Evolutionary conservation across 2,113 vertebrate genomes (phyloP).

Genomic region (Gobio gobio): DNA sequence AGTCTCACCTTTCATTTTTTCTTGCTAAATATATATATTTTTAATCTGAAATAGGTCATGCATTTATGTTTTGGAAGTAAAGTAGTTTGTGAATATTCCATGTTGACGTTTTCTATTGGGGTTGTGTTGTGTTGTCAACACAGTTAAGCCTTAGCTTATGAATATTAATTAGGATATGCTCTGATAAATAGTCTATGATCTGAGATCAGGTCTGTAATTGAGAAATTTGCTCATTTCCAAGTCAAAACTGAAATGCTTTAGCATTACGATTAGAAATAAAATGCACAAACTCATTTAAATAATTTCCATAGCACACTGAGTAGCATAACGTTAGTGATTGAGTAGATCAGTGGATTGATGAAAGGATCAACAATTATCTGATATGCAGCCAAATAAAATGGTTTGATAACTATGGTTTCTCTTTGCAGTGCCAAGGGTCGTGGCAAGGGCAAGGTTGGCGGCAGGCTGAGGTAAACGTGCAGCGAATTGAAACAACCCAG

Average conservation of each 20-base stretch:
- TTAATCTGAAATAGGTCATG: no score
- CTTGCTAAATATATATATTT: no score
- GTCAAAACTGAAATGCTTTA: not conserved
- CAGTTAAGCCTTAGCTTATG: not conserved
- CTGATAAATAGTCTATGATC: not conserved
- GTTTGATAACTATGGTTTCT: not conserved
- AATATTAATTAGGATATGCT: not conserved
- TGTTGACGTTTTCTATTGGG: not conserved
- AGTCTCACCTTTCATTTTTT: no score
- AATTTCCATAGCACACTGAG: not conserved
- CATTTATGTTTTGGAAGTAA: no score
- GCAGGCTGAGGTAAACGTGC: conserved; percentile 67
- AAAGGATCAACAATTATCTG: not conserved
- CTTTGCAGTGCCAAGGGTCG: conserved; percentile 74
- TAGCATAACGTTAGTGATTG: not conserved
- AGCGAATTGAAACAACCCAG: conserved; percentile 17
- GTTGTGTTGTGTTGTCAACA: not conserved
- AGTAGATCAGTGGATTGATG: not conserved
- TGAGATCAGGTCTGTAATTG: not conserved
- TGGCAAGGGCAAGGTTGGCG: conserved; percentile 72
- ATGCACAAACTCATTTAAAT: not conserved
- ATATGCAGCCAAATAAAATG: not conserved
- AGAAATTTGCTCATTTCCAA: not conserved
- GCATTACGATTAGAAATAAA: not conserved
- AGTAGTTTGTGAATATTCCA: no score